Evolutionary conservation across 1,140 invertebrate genomes (phyloP), one percentile per base, ranked within the genome.

Genomic region (Drosophila baimaii): DNA sequence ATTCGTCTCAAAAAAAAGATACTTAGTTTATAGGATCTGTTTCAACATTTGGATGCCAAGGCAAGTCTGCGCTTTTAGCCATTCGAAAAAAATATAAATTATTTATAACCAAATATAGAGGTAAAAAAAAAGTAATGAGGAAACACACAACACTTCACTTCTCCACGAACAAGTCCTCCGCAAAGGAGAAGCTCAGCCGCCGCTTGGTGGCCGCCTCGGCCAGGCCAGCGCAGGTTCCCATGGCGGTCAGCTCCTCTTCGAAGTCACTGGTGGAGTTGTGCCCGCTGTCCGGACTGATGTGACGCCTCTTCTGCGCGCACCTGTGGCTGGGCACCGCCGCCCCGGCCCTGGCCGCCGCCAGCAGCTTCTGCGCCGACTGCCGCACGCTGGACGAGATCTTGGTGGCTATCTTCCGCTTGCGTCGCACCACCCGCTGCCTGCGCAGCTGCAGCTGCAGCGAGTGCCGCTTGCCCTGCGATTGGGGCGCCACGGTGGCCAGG

Each of bases 251-350:
- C 49, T 75, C 77, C 33, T 72, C 75, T 25, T 90, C 80, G 8
- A 74, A 73, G 10, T 90, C 75, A 25, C 75, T 65, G 41, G 62
- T 68, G 21, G 90, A 91, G 57, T 91, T 91, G 64, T 90, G 90
- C 2, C 90, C 90, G 55, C 90, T 91, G 56, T 91, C 90, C 27
- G 90, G 90, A 39, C 90, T 91, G 13, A 91, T 75, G 71, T 90
- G 82, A 12, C 81, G 78, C 39, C 66, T 37, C 65, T 90, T 83
- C 44, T 79, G 73, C 25, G 71, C 57, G 13, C 21, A 19, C 31
- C 58, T n/a, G 3, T 55, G 58, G 17, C 21, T 55, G 17, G 58
- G 74, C 68, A 9, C 59, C 74, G 71, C 52, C 59, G 59, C 41
- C 77, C 79, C 33, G 35, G 88, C 13, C 79, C 65, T 59, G 78